phyloP scores from a whole-genome alignment of 2,888 invertebrate genomes.

The Phengaris alcon region DNA sequence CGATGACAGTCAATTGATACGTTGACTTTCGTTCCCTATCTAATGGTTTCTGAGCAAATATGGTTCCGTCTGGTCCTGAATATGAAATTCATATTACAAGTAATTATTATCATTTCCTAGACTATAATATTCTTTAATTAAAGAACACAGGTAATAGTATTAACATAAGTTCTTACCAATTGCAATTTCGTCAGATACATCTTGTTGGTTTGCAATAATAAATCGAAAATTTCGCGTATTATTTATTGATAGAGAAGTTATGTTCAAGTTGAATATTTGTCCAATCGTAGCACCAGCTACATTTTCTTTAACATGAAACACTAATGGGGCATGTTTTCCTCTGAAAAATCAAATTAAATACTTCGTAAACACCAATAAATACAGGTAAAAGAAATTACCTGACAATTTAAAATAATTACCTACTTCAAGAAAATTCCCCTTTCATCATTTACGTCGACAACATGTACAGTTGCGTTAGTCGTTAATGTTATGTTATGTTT shows the following conservation, averaged over 20 bases:
- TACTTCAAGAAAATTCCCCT: slow-evolving; percentile 83
- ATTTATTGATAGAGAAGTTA: slow-evolving; percentile 54
- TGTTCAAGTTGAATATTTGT: slow-evolving; percentile 81
- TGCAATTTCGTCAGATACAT: slow-evolving; percentile 87
- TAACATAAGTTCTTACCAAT: slow-evolving; percentile 73
- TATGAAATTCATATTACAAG: neutral
- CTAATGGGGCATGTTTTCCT: slow-evolving; percentile 84
- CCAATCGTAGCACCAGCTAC: slow-evolving; percentile 86
- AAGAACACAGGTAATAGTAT: neutral
- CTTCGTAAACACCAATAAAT: neutral
- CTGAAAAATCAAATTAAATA: slow-evolving; percentile 57
- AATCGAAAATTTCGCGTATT: slow-evolving; percentile 81
- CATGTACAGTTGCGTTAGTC: slow-evolving; percentile 91
- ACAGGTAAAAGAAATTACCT: neutral
- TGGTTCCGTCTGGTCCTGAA: slow-evolving; percentile 83
- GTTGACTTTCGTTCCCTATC: slow-evolving; percentile 87
- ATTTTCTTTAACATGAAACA: slow-evolving; percentile 89
- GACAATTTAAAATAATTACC: slow-evolving; percentile 37
- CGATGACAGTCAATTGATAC: slow-evolving; percentile 88
- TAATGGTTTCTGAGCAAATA: slow-evolving; percentile 86
- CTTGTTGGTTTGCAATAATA: slow-evolving; percentile 90
- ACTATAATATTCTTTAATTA: neutral
- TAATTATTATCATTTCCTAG: neutral
- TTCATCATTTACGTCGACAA: slow-evolving; percentile 87
- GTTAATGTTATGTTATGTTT: slow-evolving; percentile 82